These are phyloP conservation scores for Nezara viridula DNA, from an alignment of 2,888 invertebrate genomes.

Conservation along the genomic window DNA sequence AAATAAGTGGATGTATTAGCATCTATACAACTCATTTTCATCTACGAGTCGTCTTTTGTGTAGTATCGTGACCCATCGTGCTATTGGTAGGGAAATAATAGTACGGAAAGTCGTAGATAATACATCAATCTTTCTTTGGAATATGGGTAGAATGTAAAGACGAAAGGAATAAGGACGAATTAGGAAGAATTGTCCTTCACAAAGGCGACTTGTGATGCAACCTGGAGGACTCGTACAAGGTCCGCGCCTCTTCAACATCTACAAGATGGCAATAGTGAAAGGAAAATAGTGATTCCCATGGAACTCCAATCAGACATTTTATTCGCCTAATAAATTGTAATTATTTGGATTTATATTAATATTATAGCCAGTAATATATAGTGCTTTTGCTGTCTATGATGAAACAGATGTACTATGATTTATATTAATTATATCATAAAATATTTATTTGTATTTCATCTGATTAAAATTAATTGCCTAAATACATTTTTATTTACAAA, in stretches of 20 bases:
- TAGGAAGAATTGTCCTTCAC: slow-evolving; percentile 2
- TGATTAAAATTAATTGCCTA: no score
- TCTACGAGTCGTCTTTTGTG: no score
- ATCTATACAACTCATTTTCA: no score
- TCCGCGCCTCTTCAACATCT: slow-evolving; percentile 6
- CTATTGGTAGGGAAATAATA: no score
- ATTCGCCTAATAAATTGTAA: neutral
- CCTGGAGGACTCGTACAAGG: neutral
- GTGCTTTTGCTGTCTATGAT: neutral
- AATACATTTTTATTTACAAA: no score
- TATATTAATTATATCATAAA: neutral
- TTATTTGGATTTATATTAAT: neutral
- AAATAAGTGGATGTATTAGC: no score
- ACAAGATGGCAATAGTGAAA: slow-evolving; percentile 3
- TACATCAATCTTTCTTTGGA: neutral
- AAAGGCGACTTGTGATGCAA: slow-evolving; percentile 16
- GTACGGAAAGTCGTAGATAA: neutral
- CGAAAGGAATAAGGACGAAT: neutral
- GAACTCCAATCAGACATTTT: neutral
- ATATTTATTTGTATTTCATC: no score
- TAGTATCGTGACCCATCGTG: no score
- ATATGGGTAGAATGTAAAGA: neutral
- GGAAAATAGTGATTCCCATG: neutral
- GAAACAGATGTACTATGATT: no score
- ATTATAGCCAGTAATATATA: neutral